Evolutionary conservation across 2,888 invertebrate genomes (phyloP).

Genomic region (Thymelicus sylvestris): DNA sequence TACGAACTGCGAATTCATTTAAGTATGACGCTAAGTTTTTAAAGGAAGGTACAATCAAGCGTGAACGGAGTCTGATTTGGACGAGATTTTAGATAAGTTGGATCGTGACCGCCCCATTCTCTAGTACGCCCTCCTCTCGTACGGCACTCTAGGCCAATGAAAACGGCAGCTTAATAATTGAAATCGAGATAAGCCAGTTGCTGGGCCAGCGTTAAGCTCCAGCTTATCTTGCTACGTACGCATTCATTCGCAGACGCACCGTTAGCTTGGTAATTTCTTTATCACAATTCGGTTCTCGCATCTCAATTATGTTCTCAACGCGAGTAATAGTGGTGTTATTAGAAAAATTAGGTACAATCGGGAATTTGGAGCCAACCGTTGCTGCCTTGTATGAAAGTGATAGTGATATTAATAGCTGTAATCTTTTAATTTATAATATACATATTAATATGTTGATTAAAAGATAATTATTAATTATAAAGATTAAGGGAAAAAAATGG

Average conservation of each 20-base stretch:
- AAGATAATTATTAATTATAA: too few species aligned
- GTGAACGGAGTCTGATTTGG: slow-evolving; percentile 72
- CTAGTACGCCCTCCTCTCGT: slow-evolving; percentile 56
- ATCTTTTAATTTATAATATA: too few species aligned
- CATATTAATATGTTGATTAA: too few species aligned
- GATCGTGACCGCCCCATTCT: slow-evolving; percentile 71
- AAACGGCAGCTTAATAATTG: slow-evolving; percentile 81
- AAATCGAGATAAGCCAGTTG: slow-evolving; percentile 82
- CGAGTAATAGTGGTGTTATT: slow-evolving; percentile 37
- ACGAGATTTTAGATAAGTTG: slow-evolving; percentile 75
- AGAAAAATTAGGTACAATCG: slow-evolving; percentile 30
- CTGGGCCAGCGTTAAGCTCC: slow-evolving; percentile 73
- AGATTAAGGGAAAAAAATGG: too few species aligned
- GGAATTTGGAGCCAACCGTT: too few species aligned
- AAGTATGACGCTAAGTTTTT: slow-evolving; percentile 46
- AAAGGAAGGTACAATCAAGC: slow-evolving; percentile 60
- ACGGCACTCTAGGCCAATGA: slow-evolving; percentile 70
- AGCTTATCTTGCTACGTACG: slow-evolving; percentile 78
- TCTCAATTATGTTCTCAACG: slow-evolving; percentile 60
- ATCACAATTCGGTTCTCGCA: slow-evolving; percentile 64
- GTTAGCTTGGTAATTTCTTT: slow-evolving; percentile 71
- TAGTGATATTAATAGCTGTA: too few species aligned
- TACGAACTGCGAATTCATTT: slow-evolving; percentile 23
- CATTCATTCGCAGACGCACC: slow-evolving; percentile 70
- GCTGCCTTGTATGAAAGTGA: too few species aligned